A percentile compares a stretch with the other conserved stretches of the same genome.
phyloP scores from a whole-genome alignment of 1,140 invertebrate species.

The Seison nebaliae region DNA sequence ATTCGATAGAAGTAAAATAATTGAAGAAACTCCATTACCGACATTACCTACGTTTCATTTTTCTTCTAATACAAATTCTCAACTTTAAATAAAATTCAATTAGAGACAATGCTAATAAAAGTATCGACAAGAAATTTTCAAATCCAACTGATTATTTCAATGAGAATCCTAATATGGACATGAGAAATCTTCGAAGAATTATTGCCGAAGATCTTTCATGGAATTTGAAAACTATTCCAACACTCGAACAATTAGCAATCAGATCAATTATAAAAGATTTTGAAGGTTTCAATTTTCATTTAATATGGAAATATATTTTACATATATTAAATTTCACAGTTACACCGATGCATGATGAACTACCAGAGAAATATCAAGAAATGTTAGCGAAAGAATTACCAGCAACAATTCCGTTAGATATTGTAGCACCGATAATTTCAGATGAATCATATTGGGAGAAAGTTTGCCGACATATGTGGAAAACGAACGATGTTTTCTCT shows the following conservation, averaged over 20 bases:
- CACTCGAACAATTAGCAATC: slow-evolving; percentile 21
- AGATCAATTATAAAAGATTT: slow-evolving; percentile 22
- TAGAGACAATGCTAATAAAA: too few species aligned
- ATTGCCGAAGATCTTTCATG: slow-evolving; percentile 30
- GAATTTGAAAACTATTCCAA: slow-evolving; percentile 27
- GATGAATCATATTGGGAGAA: slow-evolving; percentile 25
- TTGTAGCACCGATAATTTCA: slow-evolving; percentile 23
- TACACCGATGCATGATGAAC: slow-evolving; percentile 17
- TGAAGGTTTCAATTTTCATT: too few species aligned
- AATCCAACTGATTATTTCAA: too few species aligned
- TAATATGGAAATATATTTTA: too few species aligned
- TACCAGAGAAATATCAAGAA: slow-evolving; percentile 20
- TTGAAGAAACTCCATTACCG: too few species aligned
- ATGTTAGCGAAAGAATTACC: slow-evolving; percentile 24
- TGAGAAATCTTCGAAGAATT: slow-evolving; percentile 25
- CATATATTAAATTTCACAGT: slow-evolving; percentile 29
- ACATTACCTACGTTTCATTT: too few species aligned
- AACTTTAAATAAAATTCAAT: too few species aligned
- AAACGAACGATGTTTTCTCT: slow-evolving; percentile 23
- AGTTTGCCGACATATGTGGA: slow-evolving; percentile 19
- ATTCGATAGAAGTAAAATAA: too few species aligned
- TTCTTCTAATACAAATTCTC: too few species aligned
- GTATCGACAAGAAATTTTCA: too few species aligned
- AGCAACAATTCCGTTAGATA: slow-evolving; percentile 22
- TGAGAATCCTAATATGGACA: slow-evolving; percentile 22